These are phyloP conservation scores for Drosophila elegans DNA, from an alignment of 1,140 invertebrate species.

Conservation along the genomic window DNA sequence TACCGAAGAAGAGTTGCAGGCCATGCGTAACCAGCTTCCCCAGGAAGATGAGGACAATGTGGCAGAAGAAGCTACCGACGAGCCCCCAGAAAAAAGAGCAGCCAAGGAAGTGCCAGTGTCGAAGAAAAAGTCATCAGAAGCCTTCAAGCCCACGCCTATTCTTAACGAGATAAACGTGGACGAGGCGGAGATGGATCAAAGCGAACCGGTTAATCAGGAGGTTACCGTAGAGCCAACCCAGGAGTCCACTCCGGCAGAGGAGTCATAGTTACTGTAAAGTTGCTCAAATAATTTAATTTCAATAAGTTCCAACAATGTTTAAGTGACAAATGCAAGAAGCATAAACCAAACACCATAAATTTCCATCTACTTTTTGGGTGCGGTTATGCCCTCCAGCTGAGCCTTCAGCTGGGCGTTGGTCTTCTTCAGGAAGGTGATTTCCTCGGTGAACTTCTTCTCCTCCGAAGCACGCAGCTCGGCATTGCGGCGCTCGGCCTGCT, in stretches of 20 bases:
- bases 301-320: conserved; percentile 56
- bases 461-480: conserved; percentile 93
- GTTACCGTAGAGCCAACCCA: conserved; percentile 6
- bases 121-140: conserved; percentile 58
- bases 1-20: conserved; percentile 52
- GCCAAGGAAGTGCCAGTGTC: conserved; percentile 38
- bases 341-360: conserved; percentile 27
- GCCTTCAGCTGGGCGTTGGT: conserved; percentile 97
- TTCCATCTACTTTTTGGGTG: conserved; percentile 92
- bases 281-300: conserved; percentile 54
- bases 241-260: not conserved
- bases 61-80: conserved; percentile 26
- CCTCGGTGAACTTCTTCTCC: conserved; percentile 96
- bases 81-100: conserved; percentile 62
- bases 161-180: conserved; percentile 80
- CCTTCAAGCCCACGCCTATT: conserved; percentile 86
- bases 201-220: conserved; percentile 6
- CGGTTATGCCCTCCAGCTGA: conserved; percentile 96
- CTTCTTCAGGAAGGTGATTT: conserved; percentile 95
- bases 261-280: conserved; percentile 30
- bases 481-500: conserved; percentile 93
- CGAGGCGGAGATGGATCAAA: conserved; percentile 44
- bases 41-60: conserved; percentile 46
- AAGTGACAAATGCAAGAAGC: conserved; percentile 47
- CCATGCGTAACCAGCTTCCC: conserved; percentile 49